Evolutionary conservation across 2,113 vertebrate species (phyloP).

Genomic region (Toxotes chatareus): DNA sequence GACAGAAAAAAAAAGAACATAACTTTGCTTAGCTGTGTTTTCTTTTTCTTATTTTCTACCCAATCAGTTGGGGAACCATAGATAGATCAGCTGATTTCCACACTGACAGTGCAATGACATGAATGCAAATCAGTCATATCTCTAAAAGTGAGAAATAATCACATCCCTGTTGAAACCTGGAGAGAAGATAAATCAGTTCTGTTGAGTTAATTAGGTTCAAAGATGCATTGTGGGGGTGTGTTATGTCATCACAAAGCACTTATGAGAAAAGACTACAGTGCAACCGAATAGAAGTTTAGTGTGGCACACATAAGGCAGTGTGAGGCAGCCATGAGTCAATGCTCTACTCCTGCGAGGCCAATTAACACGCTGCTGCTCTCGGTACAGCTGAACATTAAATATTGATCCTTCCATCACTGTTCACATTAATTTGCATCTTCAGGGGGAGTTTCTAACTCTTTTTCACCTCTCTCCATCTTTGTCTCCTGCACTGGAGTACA

Average conservation of each 20-base stretch:
- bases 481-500: neutral
- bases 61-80: too few relatives aligned
- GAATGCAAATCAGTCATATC: too few relatives aligned
- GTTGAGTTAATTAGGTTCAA: slow-evolving; percentile 14
- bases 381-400: slow-evolving; percentile 51
- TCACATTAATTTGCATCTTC: slow-evolving; percentile 55
- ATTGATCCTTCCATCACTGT: slow-evolving; percentile 62
- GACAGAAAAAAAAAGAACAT: too few relatives aligned
- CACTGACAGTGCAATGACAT: too few relatives aligned
- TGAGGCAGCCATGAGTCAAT: slow-evolving; percentile 11
- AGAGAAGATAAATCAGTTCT: too few relatives aligned
- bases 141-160: too few relatives aligned
- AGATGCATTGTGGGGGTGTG: neutral
- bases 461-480: neutral
- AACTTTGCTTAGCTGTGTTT: too few relatives aligned
- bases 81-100: too few relatives aligned
- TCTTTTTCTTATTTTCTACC: too few relatives aligned
- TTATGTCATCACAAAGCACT: slow-evolving; percentile 13
- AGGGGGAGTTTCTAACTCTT: slow-evolving; percentile 30
- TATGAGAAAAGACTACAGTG: neutral
- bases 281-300: slow-evolving; percentile 1
- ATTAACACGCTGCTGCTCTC: slow-evolving; percentile 57
- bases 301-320: neutral
- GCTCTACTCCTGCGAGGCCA: slow-evolving; percentile 43
- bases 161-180: too few relatives aligned